Conservation (phyloP, 2,797 vertebrate species). For the Heteromormyrus szaboi region DNA sequence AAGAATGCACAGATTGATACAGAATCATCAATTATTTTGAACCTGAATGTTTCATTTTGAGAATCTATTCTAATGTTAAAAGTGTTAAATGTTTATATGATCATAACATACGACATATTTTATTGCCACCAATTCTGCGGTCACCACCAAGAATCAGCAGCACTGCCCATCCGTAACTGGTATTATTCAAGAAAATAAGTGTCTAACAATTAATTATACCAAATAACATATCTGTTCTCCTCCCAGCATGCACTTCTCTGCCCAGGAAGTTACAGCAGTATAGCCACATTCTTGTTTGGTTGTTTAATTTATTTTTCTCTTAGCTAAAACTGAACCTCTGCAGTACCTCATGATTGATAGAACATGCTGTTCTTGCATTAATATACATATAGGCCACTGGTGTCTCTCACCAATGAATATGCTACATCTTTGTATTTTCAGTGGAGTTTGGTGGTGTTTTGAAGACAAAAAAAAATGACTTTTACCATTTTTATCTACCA, state of each 20-base stretch:
- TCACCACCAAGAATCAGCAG: not conserved
- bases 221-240: not conserved
- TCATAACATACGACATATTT: not conserved
- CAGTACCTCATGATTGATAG: not conserved
- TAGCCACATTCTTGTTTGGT: not conserved
- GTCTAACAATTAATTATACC: not conserved
- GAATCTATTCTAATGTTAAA: not conserved
- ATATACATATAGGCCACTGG: not conserved
- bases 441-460: not conserved
- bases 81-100: not conserved
- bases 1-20: not conserved
- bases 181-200: not conserved
- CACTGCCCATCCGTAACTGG: not conserved
- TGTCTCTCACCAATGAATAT: not conserved
- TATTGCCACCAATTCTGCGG: not conserved
- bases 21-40: not conserved
- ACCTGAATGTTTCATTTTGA: not conserved
- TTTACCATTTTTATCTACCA: not conserved
- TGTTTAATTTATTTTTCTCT: not conserved
- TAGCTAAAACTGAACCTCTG: not conserved
- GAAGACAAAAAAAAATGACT: not conserved
- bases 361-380: not conserved
- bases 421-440: not conserved
- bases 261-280: not conserved
- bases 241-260: not conserved